phyloP scores from a whole-genome alignment of 1,140 invertebrate genomes.

The Pseudomyrmex dendroicus region DNA sequence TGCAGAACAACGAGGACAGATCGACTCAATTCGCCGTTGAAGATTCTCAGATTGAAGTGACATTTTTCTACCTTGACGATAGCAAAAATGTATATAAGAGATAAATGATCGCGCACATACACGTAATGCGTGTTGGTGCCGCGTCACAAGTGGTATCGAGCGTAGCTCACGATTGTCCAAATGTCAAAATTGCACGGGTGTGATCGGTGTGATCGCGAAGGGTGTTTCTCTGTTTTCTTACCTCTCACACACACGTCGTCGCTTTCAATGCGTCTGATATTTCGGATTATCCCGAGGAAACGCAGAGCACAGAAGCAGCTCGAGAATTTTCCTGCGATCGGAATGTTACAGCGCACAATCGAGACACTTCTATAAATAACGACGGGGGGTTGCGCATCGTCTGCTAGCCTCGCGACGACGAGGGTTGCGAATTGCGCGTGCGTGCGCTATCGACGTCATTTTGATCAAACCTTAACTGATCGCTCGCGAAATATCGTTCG shows the following conservation, averaged over 20 bases:
- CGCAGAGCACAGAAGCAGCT: not conserved
- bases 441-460: slow-evolving; percentile 77
- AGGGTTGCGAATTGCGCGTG: slow-evolving; percentile 70
- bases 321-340: not conserved
- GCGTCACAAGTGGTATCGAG: slow-evolving; percentile 10
- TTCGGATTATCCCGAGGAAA: slow-evolving; percentile 1
- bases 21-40: not conserved
- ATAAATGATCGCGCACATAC: not conserved
- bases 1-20: too few species aligned
- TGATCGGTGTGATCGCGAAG: not conserved
- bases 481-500: not conserved
- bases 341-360: slow-evolving; percentile 65
- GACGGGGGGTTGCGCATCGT: slow-evolving; percentile 58
- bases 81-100: not conserved
- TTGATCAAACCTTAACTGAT: slow-evolving; percentile 18
- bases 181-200: slow-evolving; percentile 22
- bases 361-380: slow-evolving; percentile 76
- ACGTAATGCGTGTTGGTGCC: not conserved
- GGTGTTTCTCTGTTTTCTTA: not conserved
- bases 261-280: not conserved
- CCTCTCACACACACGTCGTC: not conserved
- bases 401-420: slow-evolving; percentile 68
- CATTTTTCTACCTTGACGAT: not conserved
- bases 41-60: not conserved
- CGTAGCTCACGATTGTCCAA: not conserved